phyloP scores from a whole-genome alignment of 2,888 invertebrate genomes.

The Apoderus coryli region DNA sequence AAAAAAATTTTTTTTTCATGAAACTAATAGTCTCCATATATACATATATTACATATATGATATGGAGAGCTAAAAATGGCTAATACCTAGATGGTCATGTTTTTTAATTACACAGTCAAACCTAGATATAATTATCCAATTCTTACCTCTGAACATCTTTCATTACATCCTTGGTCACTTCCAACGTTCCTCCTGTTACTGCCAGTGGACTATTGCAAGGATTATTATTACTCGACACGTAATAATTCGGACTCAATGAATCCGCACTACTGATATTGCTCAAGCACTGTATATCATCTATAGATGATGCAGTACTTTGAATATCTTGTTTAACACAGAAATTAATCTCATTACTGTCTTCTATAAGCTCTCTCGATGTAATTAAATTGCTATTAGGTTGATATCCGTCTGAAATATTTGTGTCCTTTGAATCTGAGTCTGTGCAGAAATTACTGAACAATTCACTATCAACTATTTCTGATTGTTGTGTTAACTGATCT shows the following conservation, averaged over 20 bases:
- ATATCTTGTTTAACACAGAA: no score
- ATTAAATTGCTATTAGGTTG: conserved; percentile 19
- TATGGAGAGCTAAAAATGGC: no score
- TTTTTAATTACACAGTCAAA: no score
- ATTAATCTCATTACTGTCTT: conserved; percentile 16
- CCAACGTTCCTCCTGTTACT: conserved; percentile 19
- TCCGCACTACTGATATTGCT: conserved; percentile 21
- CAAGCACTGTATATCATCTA: conserved; percentile 21
- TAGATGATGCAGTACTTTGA: conserved; percentile 21
- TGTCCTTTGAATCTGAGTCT: conserved; percentile 21
- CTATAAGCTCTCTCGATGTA: conserved; percentile 14
- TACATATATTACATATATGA: no score
- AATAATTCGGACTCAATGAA: background rate
- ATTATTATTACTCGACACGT: conserved; percentile 6
- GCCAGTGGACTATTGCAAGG: conserved; percentile 1
- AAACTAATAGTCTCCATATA: no score
- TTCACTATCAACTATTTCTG: conserved; percentile 19
- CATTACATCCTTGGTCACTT: conserved; percentile 45
- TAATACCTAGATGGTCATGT: no score
- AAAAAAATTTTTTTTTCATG: no score
- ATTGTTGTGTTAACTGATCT: conserved; percentile 17
- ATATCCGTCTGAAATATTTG: conserved; percentile 17
- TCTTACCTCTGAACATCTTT: conserved; percentile 53
- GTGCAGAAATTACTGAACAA: conserved; percentile 15
- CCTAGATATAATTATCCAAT: no score